Base-by-base conservation (phyloP, 2,797 vertebrate species). In the Gallinago nigripennis region DNA sequence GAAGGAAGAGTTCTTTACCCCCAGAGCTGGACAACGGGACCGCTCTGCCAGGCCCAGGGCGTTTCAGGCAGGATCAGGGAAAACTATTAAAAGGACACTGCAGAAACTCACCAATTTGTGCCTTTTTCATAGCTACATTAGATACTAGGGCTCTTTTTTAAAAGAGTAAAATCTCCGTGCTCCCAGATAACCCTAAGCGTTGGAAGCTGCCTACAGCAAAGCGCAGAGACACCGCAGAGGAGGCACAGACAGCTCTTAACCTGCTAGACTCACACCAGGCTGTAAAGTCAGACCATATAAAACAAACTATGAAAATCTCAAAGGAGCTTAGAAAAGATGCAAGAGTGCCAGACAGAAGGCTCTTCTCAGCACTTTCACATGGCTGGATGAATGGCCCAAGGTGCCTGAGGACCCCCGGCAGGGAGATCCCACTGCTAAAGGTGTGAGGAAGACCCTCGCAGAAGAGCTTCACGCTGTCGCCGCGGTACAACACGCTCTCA, bases 391-490 rank as follows among this genome's bases (percentile, higher is more conserved):
- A 43, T 14, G 12, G 45, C 18, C 39, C 61, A 21, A 37, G 48
- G 8, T 5, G 33, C 60, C 13, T 10, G 28, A 51, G 82, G 27
- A 78, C 15, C 27, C 6, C 41, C 54, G 19, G 41, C 48, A 83
- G 54, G 21, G 75, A 80, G 45, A 51, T n/a, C n/a, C 48, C n/a
- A 24, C 10, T 11, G 17, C 37, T 10, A 10, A 8, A 43, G 37
- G 16, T 45, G 15, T 21, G 48, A 20, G n/a, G 56, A 61, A 46
- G 46, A 81, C 28, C 63, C 73, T 58, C 23, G 45, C 31, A 45
- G 27, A 46, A 56, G 3, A 0, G 1, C 7, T 88, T 51, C 21
- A 33, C 0, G 1, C 43, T 43, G 25, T 4, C n/a, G 30, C 9
- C 9, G 10, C 12, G 14, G 56, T 53, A 82, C 60, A 82, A 68